Evolutionary conservation across 2,113 vertebrate species (phyloP).

Genomic region (Caranx ignobilis): DNA sequence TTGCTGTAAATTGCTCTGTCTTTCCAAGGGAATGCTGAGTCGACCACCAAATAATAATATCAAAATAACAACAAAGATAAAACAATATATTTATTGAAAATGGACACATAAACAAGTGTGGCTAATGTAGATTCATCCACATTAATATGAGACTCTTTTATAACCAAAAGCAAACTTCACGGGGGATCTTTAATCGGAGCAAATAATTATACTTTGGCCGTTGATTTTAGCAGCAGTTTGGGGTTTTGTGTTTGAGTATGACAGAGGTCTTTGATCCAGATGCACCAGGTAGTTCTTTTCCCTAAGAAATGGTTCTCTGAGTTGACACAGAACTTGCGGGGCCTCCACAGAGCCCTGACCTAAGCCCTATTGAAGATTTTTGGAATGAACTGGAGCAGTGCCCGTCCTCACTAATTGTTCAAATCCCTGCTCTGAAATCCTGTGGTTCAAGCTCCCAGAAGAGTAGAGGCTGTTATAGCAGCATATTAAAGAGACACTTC

Average conservation of each 20-base stretch:
- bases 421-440: slow-evolving; percentile 29
- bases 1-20: too few species aligned
- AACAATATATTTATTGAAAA: too few species aligned
- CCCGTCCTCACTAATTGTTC: slow-evolving; percentile 32
- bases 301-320: not conserved
- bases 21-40: too few species aligned
- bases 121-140: too few species aligned
- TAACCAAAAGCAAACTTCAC: too few species aligned
- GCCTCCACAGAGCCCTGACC: slow-evolving; percentile 16
- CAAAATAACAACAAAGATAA: too few species aligned
- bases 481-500: not conserved
- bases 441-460: slow-evolving; percentile 2
- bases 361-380: not conserved
- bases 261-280: not conserved
- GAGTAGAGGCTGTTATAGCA: not conserved
- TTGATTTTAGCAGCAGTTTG: not conserved
- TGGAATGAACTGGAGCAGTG: slow-evolving; percentile 28
- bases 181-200: not conserved
- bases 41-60: too few species aligned
- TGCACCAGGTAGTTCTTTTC: not conserved
- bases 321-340: slow-evolving; percentile 4
- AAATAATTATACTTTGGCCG: not conserved
- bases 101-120: too few species aligned
- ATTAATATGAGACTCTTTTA: too few species aligned
- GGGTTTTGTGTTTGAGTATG: not conserved